Evolutionary conservation across 2,797 vertebrate genomes (phyloP).

Genomic region (Denticeps clupeoides): DNA sequence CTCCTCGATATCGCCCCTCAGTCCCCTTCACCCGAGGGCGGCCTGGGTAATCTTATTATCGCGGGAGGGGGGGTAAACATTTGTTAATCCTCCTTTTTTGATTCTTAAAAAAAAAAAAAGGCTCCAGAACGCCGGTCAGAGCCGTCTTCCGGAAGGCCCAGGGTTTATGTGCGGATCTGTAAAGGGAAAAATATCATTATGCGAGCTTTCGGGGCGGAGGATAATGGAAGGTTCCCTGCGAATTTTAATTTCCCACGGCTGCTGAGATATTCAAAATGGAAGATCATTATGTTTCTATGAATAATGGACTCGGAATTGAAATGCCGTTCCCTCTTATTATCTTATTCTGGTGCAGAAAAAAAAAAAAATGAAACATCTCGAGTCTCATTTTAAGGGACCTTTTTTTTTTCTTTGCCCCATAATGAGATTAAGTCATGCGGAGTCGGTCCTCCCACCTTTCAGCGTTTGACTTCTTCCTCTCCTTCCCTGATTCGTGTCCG

Average conservation of each 20-base stretch:
- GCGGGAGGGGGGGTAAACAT: too few relatives aligned
- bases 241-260: constrained; percentile 40
- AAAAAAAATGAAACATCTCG: background rate
- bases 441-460: background rate
- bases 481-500: background rate
- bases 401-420: constrained; percentile 1
- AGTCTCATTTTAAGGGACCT: background rate
- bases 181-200: constrained; percentile 36
- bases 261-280: constrained; percentile 32
- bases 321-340: constrained; percentile 28
- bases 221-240: constrained; percentile 36
- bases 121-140: too few relatives aligned
- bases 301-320: constrained; percentile 26
- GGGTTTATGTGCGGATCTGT: too few relatives aligned
- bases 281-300: constrained; percentile 27
- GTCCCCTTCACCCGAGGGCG: too few relatives aligned
- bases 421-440: background rate
- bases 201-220: constrained; percentile 29
- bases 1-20: background rate
- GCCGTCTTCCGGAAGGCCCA: too few relatives aligned
- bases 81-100: too few relatives aligned
- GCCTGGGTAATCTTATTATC: too few relatives aligned
- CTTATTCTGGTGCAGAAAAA: constrained; percentile 13
- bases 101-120: too few relatives aligned
- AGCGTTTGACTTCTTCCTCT: background rate